phyloP scores from a whole-genome alignment of 2,888 invertebrate genomes.

The Watsonalla binaria region DNA sequence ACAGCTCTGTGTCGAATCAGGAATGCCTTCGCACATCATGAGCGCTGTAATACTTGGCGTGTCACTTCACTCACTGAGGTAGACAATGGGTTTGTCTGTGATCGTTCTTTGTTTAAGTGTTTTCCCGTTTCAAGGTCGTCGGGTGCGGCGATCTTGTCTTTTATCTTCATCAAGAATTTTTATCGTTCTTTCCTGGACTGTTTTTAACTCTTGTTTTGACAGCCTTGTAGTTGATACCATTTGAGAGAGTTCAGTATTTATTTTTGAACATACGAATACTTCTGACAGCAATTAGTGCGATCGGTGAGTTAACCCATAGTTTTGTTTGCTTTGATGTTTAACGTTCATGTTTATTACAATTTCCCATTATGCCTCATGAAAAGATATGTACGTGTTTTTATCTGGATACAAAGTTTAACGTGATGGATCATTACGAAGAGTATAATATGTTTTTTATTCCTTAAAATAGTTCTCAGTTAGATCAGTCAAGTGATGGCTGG shows the following conservation, averaged over 20 bases:
- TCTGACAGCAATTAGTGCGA: slow-evolving; percentile 19
- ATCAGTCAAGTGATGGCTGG: no score
- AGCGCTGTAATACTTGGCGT: slow-evolving; percentile 27
- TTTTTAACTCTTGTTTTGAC: slow-evolving; percentile 5
- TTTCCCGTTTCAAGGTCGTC: slow-evolving; percentile 56
- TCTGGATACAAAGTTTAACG: no score
- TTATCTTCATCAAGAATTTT: slow-evolving; percentile 23
- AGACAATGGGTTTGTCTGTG: slow-evolving; percentile 38
- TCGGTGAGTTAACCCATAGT: slow-evolving; percentile 23
- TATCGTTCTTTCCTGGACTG: slow-evolving; percentile 14
- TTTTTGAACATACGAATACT: no score
- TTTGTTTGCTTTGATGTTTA: slow-evolving; percentile 20
- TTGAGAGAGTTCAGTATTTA: no score
- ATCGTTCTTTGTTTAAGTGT: slow-evolving; percentile 53
- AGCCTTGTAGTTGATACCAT: not conserved
- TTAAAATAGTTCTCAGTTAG: no score
- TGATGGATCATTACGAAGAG: no score
- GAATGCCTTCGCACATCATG: slow-evolving; percentile 64
- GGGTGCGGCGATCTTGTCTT: slow-evolving; percentile 20
- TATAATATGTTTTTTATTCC: no score
- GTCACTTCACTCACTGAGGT: slow-evolving; percentile 34
- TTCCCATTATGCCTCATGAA: not conserved
- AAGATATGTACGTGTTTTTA: no score
- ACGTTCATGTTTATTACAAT: slow-evolving; percentile 3
- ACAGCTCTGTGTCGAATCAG: slow-evolving; percentile 54